Base-by-base conservation (phyloP, 2,113 vertebrate genomes). In the Sapajus apella region DNA sequence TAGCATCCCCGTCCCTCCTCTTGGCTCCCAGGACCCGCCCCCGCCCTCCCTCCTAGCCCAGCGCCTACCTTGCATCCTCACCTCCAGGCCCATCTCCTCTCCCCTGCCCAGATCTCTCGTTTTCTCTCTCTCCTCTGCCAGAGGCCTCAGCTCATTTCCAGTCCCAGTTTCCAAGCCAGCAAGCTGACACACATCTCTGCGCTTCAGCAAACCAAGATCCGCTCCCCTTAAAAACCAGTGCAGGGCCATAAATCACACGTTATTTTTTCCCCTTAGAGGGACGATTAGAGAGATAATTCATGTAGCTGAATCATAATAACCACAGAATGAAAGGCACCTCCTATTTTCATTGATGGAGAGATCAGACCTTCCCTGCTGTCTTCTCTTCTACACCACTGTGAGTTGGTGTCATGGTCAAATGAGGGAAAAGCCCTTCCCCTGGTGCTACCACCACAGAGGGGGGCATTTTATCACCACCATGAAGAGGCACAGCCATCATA, bases 51-150 rank as follows among this genome's bases (percentile, higher is more conserved):
- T 0, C 5, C 43, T 30, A 1, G 55, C 43, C 37, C 6, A 77
- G 40, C 35, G 20, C 12, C 75, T 10, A 17, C 0, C 66, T 30
- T 3, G 37, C 1, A 1, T 32, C 25, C 14, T 76, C 27, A 1
- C 25, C 30, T 17, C n/a, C n/a, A 43, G 35, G 37, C 43, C 45
- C 6, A 5, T 23, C 17, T 55, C 43, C 20, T 43, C 43, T 43
- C 13, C 6, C 6, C 6, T 2, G 8, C 81, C 9, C 7, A n/a
- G 8, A 16, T 9, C 55, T 55, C 64, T n/a, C 73, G 2, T 1
- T 11, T 12, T 70, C 37, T 80, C 56, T 45, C 20, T 81, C 30
- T 56, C 21, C 72, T 27, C 52, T 18, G 25, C 14, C 32, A 58
- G 13, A 91, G 25, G 25, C 11, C 23, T 64, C 30, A 14, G n/a